A percentile compares a stretch with the other conserved stretches of the same genome.
Evolutionary conservation across 2,797 vertebrate genomes (phyloP).

Genomic region (Phaenicophaeus curvirostris): DNA sequence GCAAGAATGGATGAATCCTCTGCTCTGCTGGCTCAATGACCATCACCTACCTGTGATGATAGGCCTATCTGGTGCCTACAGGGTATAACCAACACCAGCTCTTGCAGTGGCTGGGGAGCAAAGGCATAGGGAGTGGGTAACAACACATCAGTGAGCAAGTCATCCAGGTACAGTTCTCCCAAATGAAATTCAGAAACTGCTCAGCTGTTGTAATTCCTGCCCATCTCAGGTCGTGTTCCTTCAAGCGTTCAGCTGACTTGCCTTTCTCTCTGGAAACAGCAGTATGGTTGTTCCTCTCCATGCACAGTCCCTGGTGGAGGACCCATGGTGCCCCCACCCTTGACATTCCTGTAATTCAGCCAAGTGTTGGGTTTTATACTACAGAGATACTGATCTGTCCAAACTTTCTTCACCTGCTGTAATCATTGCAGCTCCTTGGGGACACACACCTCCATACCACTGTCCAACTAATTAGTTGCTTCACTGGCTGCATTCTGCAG

Average conservation of each 20-base stretch:
- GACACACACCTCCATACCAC: constrained; percentile 73
- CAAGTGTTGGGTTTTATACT: constrained; percentile 46
- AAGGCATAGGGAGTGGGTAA: background rate
- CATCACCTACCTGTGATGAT: background rate
- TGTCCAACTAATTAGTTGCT: constrained; percentile 80
- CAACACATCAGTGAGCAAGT: background rate
- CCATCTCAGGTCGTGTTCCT: constrained; percentile 36
- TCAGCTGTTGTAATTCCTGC: constrained; percentile 20
- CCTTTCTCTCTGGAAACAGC: background rate
- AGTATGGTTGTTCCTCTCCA: background rate
- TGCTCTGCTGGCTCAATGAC: background rate
- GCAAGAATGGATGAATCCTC: background rate
- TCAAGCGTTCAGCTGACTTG: constrained; percentile 56
- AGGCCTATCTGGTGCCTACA: background rate
- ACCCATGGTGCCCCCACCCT: background rate
- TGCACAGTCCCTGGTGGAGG: background rate
- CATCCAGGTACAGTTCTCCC: background rate
- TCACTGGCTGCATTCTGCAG: constrained; percentile 75
- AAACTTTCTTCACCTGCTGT: constrained; percentile 76
- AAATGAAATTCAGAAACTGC: background rate
- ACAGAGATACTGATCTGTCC: constrained; percentile 35
- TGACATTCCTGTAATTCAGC: background rate
- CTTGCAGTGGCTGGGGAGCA: background rate
- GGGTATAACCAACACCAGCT: rapidly evolving
- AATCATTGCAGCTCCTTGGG: constrained; percentile 63